These are phyloP conservation scores for Apodemus sylvaticus DNA, from an alignment of 2,113 vertebrate genomes.

Conservation along the genomic window DNA sequence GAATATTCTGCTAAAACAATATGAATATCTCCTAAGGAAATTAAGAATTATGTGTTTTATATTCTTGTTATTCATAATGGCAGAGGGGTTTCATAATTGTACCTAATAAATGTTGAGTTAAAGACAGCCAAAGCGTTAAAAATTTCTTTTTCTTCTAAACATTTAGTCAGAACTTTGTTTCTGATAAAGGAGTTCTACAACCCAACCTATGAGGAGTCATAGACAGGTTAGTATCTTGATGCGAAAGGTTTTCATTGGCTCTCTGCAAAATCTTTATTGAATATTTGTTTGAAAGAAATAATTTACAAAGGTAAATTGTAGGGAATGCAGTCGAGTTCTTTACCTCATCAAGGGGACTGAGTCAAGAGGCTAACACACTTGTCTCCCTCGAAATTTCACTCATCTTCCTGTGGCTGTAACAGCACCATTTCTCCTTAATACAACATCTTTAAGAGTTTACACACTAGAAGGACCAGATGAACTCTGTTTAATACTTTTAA, in stretches of 20 bases:
- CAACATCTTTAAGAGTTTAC: not conserved
- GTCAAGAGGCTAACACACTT: not conserved
- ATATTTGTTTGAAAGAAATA: not conserved
- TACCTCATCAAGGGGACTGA: not conserved
- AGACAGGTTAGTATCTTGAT: not conserved
- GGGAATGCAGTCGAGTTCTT: not conserved
- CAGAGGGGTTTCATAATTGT: not conserved
- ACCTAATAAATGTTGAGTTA: not conserved
- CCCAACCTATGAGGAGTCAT: not conserved
- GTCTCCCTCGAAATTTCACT: not conserved
- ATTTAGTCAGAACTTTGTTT: not conserved
- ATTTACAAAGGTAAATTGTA: not conserved
- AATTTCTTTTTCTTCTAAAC: not conserved
- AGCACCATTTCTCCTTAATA: not conserved
- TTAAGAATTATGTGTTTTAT: not conserved
- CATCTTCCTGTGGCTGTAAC: not conserved
- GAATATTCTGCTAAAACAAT: conserved; percentile 19
- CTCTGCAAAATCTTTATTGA: not conserved
- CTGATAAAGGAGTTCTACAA: not conserved
- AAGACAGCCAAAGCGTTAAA: not conserved
- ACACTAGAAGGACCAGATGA: not conserved
- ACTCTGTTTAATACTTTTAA: not conserved
- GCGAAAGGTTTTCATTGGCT: not conserved
- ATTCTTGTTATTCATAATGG: not conserved
- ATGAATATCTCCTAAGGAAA: not conserved